These are phyloP conservation scores for Argya squamiceps DNA, from an alignment of 2,797 vertebrate genomes.

Conservation along the genomic window DNA sequence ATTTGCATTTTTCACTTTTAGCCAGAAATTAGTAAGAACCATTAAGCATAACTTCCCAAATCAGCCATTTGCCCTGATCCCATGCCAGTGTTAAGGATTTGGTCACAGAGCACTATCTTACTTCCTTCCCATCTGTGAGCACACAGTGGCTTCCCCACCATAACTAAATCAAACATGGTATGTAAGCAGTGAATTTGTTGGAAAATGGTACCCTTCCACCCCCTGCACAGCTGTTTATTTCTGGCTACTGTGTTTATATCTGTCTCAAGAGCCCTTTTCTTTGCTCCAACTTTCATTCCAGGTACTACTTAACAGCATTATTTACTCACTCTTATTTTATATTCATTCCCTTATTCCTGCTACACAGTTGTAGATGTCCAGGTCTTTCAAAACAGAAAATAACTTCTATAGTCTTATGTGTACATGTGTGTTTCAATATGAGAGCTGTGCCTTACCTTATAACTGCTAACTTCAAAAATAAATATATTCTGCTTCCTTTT, in stretches of 20 bases:
- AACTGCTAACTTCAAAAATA: not conserved
- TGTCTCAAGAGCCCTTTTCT: not conserved
- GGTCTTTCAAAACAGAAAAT: not conserved
- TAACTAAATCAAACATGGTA: not conserved
- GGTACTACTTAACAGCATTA: not conserved
- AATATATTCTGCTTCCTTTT: not conserved
- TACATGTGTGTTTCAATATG: not conserved
- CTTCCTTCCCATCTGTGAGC: not conserved
- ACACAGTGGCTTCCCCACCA: fast-evolving
- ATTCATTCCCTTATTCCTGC: not conserved
- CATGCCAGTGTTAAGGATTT: not conserved
- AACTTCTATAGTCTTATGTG: not conserved
- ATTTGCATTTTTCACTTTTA: not conserved
- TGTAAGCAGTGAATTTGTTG: not conserved
- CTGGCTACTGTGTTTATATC: not conserved
- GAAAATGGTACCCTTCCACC: not conserved
- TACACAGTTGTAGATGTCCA: not conserved
- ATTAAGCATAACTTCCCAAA: not conserved
- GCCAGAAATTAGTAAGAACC: not conserved
- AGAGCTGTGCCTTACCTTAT: not conserved
- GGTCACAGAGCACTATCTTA: not conserved
- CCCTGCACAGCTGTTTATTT: not conserved
- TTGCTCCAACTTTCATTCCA: not conserved
- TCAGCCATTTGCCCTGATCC: not conserved
- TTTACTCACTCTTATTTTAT: not conserved